Evolutionary conservation across 2,888 invertebrate species (phyloP), one percentile per base, ranked within the genome.

Genomic region (Sympetrum striolatum): DNA sequence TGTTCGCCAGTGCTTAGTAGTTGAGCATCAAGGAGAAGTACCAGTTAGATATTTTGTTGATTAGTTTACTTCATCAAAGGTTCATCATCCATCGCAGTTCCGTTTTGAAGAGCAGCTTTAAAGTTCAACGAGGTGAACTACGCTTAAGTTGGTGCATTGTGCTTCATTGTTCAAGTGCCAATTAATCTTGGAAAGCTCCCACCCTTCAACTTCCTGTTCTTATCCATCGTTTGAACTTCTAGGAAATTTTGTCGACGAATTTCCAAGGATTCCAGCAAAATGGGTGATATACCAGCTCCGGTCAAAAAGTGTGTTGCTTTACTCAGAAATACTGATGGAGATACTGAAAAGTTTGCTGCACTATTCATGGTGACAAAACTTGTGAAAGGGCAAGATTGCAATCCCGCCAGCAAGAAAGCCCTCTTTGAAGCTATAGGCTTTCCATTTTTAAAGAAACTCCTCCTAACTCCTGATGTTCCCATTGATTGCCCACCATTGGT

Each of bases 321-420:
- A 92, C 94, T 98, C 92, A 96, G 97, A 93, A 95, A 96, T 93
- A 97, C 98, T 18, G 96, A 96, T 92, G 97, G 96, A 93, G 98
- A 98, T 94, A 98, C 98, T 0, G 98, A 98, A 94, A 98, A 98
- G 93, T 98, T 98, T 93, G 98, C 98, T 79, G 98, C 97, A 0
- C 95, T 98, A 90, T 98, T 98, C 93, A 97, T 98, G 96, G 98
- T 98, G 90, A 98, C 98, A 3, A 98, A 98, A 94, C 94, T 98
- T 90, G 96, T 98, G 73, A 97, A 97, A 94, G 96, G 96, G 92
- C 97, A 97, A 93, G 97, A 98, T 92, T 97, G 98, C 93, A 96
- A 95, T 92, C 94, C 96, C 15, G 95, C 95, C n/a, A 96, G 96
- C n/a, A 97, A 97, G 93, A 96, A 96, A 93, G 95, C 96, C 58